These are phyloP conservation scores for Pollenia labialis DNA, from an alignment of 2,888 invertebrate genomes.

Conservation along the genomic window DNA sequence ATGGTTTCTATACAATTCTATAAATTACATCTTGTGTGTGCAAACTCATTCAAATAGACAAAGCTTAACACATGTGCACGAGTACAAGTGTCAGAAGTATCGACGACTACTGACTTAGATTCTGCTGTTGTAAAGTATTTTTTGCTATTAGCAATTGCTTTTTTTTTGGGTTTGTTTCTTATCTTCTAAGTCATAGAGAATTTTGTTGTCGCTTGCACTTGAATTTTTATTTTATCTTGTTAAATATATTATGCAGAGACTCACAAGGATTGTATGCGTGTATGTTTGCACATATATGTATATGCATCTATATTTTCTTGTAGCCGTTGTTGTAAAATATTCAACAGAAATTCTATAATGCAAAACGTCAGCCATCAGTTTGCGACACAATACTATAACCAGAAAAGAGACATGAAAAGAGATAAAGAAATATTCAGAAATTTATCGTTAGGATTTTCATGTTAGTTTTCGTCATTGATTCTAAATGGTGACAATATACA, in stretches of 20 bases:
- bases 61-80: conserved; percentile 53
- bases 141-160: conserved; percentile 26
- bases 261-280: background rate
- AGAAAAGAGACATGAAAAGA: background rate
- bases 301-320: background rate
- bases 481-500: conserved; percentile 44
- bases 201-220: conserved; percentile 66
- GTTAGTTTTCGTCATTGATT: conserved; percentile 61
- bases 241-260: conserved; percentile 28
- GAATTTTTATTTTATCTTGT: conserved; percentile 67
- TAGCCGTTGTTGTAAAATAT: conserved; percentile 40
- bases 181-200: conserved; percentile 28
- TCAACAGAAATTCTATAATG: conserved; percentile 52
- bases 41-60: conserved; percentile 25
- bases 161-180: background rate
- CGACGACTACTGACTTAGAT: conserved; percentile 63
- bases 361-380: conserved; percentile 62
- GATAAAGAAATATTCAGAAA: conserved; percentile 26
- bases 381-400: background rate
- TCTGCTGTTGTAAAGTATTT: conserved; percentile 45
- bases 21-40: conserved; percentile 52
- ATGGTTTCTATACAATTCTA: conserved; percentile 41
- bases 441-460: conserved; percentile 64
- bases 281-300: background rate
- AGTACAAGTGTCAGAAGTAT: conserved; percentile 45